Conservation (phyloP, 2,797 vertebrate species). For the Sorex maritimensis region DNA sequence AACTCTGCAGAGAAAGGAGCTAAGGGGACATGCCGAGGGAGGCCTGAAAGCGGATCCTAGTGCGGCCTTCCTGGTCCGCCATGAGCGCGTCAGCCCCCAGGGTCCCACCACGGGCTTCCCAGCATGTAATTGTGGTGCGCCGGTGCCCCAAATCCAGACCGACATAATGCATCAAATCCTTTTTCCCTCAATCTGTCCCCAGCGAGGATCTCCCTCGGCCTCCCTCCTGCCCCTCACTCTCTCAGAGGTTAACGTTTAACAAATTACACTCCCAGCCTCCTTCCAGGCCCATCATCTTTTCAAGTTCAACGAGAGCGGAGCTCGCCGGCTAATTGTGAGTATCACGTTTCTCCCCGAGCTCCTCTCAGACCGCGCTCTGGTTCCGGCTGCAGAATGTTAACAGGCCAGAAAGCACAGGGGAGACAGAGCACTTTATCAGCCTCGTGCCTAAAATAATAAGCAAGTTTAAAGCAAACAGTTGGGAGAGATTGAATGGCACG, state of each 20-base stretch:
- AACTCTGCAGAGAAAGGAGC: slow-evolving; percentile 72
- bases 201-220: slow-evolving; percentile 81
- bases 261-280: slow-evolving; percentile 86
- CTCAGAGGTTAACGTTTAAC: slow-evolving; percentile 88
- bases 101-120: slow-evolving; percentile 58
- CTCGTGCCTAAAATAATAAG: slow-evolving; percentile 89
- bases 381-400: slow-evolving; percentile 91
- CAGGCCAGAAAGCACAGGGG: slow-evolving; percentile 89
- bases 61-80: slow-evolving; percentile 64
- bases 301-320: slow-evolving; percentile 87
- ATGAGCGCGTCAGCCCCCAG: slow-evolving; percentile 68
- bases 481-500: slow-evolving; percentile 83
- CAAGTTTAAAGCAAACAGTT: slow-evolving; percentile 90
- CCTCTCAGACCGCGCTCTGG: slow-evolving; percentile 89
- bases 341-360: slow-evolving; percentile 90
- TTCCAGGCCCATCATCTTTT: slow-evolving; percentile 85
- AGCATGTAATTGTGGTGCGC: slow-evolving; percentile 38
- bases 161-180: slow-evolving; percentile 81
- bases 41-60: slow-evolving; percentile 73
- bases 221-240: slow-evolving; percentile 82
- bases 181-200: slow-evolving; percentile 84
- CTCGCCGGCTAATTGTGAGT: slow-evolving; percentile 87
- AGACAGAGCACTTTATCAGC: slow-evolving; percentile 90
- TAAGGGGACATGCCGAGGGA: slow-evolving; percentile 78
- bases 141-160: slow-evolving; percentile 65